Conservation (phyloP, 2,113 vertebrate genomes). For the Rhizomys pruinosus region DNA sequence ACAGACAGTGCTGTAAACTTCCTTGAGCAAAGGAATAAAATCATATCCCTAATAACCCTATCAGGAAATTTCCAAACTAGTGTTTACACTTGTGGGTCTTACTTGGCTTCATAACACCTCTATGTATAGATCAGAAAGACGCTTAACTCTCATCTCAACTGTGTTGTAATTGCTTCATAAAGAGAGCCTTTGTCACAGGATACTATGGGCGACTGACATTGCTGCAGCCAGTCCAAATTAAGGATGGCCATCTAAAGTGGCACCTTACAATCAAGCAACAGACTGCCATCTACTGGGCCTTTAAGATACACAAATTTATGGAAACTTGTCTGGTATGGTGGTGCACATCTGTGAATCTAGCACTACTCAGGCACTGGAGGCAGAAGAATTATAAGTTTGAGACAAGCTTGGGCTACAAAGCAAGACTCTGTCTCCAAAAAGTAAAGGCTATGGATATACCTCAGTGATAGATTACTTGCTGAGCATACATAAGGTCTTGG, state of each 20-base stretch:
- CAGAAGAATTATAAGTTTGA: neutral
- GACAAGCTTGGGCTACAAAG: neutral
- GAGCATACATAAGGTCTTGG: neutral
- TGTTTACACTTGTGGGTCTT: neutral
- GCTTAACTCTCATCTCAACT: neutral
- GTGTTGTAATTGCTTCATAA: neutral
- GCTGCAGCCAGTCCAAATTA: neutral
- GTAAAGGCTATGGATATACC: neutral
- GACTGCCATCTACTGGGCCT: neutral
- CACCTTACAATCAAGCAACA: neutral
- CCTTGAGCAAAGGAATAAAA: neutral
- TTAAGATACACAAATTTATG: neutral
- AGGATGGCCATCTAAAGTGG: neutral
- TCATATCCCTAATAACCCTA: neutral
- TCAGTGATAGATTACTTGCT: neutral
- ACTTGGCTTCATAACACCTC: neutral
- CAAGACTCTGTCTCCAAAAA: neutral
- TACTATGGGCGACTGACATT: neutral
- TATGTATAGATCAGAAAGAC: neutral
- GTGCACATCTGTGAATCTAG: neutral
- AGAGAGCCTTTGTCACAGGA: neutral
- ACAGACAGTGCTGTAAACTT: slow-evolving; percentile 31
- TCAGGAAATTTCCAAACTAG: slow-evolving; percentile 31
- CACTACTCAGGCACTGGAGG: neutral
- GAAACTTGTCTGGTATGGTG: neutral